Evolutionary conservation across 2,113 vertebrate genomes (phyloP).

Genomic region (Indicator indicator): DNA sequence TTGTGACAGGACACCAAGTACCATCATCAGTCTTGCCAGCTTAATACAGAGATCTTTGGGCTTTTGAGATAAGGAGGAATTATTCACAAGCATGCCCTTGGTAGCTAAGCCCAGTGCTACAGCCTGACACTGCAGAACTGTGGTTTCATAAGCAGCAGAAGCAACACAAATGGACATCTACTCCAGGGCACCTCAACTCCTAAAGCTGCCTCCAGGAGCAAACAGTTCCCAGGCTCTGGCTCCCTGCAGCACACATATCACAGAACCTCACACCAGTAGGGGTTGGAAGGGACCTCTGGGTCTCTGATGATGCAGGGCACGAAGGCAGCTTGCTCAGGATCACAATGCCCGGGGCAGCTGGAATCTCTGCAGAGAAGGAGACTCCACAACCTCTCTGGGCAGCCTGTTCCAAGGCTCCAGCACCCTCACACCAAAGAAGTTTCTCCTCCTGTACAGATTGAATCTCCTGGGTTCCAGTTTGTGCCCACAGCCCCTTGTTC

Average conservation of each 20-base stretch:
- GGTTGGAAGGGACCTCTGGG: too few species aligned
- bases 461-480: too few species aligned
- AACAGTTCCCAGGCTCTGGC: background rate
- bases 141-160: background rate
- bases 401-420: too few species aligned
- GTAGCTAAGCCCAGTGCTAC: background rate
- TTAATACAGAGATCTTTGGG: background rate
- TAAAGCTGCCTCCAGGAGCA: background rate
- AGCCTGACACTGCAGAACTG: background rate
- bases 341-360: too few species aligned
- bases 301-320: too few species aligned
- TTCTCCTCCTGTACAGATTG: too few species aligned
- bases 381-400: too few species aligned
- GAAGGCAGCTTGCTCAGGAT: too few species aligned
- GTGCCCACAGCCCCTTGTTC: too few species aligned
- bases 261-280: too few species aligned
- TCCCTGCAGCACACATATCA: background rate
- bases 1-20: background rate
- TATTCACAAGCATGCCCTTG: background rate
- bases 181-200: background rate
- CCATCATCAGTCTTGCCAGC: rapidly evolving
- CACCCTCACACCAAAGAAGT: too few species aligned
- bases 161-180: background rate
- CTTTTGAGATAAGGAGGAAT: background rate
- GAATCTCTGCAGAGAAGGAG: too few species aligned